Percentiles rank a stretch among this genome's conserved stretches.
phyloP scores from a whole-genome alignment of 2,113 vertebrate genomes.

The Leucopsar rothschildi region DNA sequence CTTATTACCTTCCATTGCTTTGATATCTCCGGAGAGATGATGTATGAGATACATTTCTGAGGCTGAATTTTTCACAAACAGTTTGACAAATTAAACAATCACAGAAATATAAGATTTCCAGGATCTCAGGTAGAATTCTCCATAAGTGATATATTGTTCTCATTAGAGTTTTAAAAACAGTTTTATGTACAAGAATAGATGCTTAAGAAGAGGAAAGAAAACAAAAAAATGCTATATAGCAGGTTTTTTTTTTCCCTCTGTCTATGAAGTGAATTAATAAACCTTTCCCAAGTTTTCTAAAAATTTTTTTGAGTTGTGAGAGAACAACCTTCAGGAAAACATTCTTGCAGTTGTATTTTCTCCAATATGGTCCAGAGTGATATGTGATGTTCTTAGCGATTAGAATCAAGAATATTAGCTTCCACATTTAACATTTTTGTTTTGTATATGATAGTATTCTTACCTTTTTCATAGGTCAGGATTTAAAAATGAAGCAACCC shows the following conservation, averaged over 20 bases:
- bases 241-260: background rate
- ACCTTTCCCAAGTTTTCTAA: background rate
- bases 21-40: conserved; percentile 24
- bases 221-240: background rate
- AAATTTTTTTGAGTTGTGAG: background rate
- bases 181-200: conserved; percentile 20
- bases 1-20: conserved; percentile 33
- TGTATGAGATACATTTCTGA: conserved; percentile 27
- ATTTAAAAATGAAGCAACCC: background rate
- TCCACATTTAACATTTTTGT: background rate
- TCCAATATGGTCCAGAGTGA: background rate
- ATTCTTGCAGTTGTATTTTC: background rate
- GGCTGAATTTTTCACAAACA: conserved; percentile 26
- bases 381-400: background rate
- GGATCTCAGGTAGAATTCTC: conserved; percentile 39
- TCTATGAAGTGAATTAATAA: background rate
- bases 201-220: background rate
- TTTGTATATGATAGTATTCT: background rate
- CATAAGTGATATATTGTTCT: conserved; percentile 45
- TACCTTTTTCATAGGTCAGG: background rate
- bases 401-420: background rate
- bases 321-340: background rate
- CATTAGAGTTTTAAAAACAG: conserved; percentile 31
- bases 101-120: conserved; percentile 4
- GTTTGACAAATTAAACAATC: conserved; percentile 66